Evolutionary conservation across 2,797 vertebrate species (phyloP).

Genomic region (Brachyalestes nurse): DNA sequence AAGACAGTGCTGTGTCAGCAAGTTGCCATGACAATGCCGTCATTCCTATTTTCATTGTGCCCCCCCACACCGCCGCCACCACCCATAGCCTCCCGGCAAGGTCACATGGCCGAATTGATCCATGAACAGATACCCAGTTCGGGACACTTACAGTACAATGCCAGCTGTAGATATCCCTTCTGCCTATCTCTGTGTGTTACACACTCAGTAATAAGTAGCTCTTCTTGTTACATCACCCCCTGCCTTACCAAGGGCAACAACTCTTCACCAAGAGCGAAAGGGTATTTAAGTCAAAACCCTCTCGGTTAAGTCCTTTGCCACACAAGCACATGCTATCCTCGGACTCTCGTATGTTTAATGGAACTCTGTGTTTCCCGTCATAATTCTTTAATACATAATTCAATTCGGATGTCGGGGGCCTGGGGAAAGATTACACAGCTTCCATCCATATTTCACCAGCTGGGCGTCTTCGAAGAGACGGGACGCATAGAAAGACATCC

Average conservation of each 20-base stretch:
- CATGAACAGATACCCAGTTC: constrained; percentile 55
- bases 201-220: neutral
- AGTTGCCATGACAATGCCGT: constrained; percentile 71
- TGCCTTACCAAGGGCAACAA: neutral
- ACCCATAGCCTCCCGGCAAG: constrained; percentile 42
- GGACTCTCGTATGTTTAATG: constrained; percentile 1
- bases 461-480: constrained; percentile 44
- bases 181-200: constrained; percentile 3
- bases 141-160: constrained; percentile 14
- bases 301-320: neutral
- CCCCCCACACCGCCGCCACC: constrained; percentile 35
- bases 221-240: neutral
- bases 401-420: constrained; percentile 32
- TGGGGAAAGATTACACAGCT: constrained; percentile 58
- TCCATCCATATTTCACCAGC: constrained; percentile 52
- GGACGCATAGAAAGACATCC: constrained; percentile 30
- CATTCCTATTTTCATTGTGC: constrained; percentile 70
- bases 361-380: constrained; percentile 45
- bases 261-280: constrained; percentile 13
- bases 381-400: constrained; percentile 60
- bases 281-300: neutral
- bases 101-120: constrained; percentile 72
- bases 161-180: constrained; percentile 35
- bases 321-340: neutral
- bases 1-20: constrained; percentile 80